These are phyloP conservation scores for Stomorhina lunata DNA, from an alignment of 2,888 invertebrate species.

Conservation along the genomic window DNA sequence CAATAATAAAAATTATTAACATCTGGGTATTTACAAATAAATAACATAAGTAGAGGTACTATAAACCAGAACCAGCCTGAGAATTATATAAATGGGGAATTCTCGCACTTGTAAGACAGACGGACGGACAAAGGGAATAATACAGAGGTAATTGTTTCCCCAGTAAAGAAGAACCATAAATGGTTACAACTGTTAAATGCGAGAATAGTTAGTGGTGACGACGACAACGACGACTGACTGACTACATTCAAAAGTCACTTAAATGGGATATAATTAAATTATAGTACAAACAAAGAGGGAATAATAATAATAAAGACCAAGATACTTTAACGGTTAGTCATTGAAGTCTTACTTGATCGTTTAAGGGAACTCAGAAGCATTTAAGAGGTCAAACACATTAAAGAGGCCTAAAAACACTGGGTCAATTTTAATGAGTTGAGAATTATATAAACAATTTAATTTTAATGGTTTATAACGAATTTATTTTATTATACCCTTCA, in stretches of 20 bases:
- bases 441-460: not conserved
- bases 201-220: conserved; percentile 43
- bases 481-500: too few relatives aligned
- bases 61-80: conserved; percentile 34
- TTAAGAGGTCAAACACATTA: conserved; percentile 30
- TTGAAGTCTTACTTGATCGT: not conserved
- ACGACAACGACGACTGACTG: too few relatives aligned
- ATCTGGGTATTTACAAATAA: not conserved
- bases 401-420: not conserved
- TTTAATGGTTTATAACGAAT: too few relatives aligned
- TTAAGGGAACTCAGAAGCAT: not conserved
- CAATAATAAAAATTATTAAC: conserved; percentile 24
- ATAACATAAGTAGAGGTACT: not conserved
- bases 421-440: conserved; percentile 10
- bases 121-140: conserved; percentile 6
- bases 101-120: not conserved
- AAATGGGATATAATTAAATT: conserved; percentile 52
- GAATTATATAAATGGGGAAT: conserved; percentile 26
- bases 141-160: not conserved
- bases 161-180: conserved; percentile 39
- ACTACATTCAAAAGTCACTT: conserved; percentile 35
- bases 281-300: conserved; percentile 16
- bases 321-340: conserved; percentile 34
- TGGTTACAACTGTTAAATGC: conserved; percentile 39
- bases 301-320: conserved; percentile 22